A percentile compares a stretch with the other conserved stretches of the same genome.
Evolutionary conservation across 35 echinoderm and acorn worm genomes (phyloP).

Genomic region (Eucidaris tribuloides): DNA sequence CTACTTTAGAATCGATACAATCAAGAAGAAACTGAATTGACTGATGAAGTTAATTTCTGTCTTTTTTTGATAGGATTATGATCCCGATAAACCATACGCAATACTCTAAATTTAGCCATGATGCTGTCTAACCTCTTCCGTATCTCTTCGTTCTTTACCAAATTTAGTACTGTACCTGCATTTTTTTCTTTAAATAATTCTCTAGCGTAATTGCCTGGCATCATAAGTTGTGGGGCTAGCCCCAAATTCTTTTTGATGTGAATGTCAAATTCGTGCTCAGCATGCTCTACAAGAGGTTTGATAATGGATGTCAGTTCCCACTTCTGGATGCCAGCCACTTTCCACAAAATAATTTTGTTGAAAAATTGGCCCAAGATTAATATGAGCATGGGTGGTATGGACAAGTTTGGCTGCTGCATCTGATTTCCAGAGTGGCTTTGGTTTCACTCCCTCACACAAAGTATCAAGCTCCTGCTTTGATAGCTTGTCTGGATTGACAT

Average conservation of each 20-base stretch:
- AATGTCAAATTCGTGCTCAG: conserved; percentile 12
- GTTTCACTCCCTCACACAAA: background rate
- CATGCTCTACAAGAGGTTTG: conserved; percentile 2
- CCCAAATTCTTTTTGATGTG: background rate
- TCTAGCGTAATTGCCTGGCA: conserved; percentile 51
- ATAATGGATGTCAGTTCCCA: conserved; percentile 19
- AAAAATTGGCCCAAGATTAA: conserved; percentile 40
- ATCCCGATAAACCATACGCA: background rate
- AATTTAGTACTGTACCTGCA: background rate
- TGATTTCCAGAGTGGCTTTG: background rate
- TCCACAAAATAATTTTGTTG: conserved; percentile 23
- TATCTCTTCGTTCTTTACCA: background rate
- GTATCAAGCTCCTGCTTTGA: background rate
- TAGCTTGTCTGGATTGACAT: conserved; percentile 39
- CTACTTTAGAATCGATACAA: no score
- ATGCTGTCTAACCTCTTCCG: background rate
- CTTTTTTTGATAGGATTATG: no score
- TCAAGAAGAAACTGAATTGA: no score
- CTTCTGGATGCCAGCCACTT: conserved; percentile 16
- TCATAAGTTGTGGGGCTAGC: conserved; percentile 17
- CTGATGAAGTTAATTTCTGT: no score
- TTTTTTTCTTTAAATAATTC: background rate
- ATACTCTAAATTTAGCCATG: background rate
- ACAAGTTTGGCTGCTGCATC: conserved; percentile 12
- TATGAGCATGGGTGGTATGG: conserved; percentile 53